Conservation (phyloP, 2,113 vertebrate species). For the Oreochromis tanganicae region DNA sequence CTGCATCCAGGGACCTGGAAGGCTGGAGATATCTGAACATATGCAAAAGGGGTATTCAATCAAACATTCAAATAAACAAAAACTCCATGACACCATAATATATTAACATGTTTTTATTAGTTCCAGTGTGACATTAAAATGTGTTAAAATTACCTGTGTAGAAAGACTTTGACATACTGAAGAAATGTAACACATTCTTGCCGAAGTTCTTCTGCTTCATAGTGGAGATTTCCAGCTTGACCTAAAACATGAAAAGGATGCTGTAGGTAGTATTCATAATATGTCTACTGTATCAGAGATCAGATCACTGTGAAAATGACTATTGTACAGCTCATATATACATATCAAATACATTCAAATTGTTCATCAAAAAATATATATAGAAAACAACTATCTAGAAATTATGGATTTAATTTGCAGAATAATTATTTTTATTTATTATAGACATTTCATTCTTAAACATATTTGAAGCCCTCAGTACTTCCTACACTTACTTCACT, state of each 20-base stretch:
- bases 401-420: not conserved
- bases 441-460: not conserved
- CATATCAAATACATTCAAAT: not conserved
- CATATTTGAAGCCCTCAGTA: not conserved
- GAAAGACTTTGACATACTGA: constrained; percentile 90
- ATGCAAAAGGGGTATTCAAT: not conserved
- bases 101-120: not conserved
- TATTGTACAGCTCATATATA: not conserved
- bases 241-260: constrained; percentile 69
- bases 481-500: not conserved
- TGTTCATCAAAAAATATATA: not conserved
- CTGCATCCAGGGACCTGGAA: constrained; percentile 46
- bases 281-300: not conserved
- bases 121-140: not conserved
- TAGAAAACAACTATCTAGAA: not conserved
- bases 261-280: not conserved
- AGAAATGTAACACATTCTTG: constrained; percentile 85
- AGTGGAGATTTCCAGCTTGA: constrained; percentile 80
- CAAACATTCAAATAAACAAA: not conserved
- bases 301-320: not conserved
- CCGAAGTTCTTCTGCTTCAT: constrained; percentile 83
- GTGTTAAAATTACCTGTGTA: constrained; percentile 80
- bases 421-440: not conserved
- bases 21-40: constrained; percentile 76
- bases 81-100: not conserved